Percentiles rank a stretch among this genome's conserved stretches.
phyloP scores from a whole-genome alignment of 2,113 vertebrate species.

The Parotia lawesii region DNA sequence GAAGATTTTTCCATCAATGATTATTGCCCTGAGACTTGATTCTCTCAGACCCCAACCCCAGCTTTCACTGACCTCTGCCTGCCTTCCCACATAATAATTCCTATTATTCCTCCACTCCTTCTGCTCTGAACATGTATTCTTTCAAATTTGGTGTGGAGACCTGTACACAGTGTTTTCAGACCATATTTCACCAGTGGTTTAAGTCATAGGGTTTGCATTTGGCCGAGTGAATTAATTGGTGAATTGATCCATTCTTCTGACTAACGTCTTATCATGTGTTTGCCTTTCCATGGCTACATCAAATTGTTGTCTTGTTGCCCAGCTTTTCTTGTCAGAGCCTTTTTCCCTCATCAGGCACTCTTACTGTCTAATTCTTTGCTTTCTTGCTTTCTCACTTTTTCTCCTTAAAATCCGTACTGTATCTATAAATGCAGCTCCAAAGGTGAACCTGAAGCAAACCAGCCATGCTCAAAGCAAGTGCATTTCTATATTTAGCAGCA shows the following conservation, averaged over 20 bases:
- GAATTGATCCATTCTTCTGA: background rate
- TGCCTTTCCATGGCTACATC: background rate
- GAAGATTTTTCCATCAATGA: background rate
- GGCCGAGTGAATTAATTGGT: background rate
- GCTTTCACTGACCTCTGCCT: background rate
- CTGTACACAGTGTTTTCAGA: background rate
- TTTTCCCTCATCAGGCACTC: background rate
- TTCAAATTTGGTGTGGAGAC: background rate
- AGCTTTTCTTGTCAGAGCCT: background rate
- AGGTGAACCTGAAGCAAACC: conserved; percentile 6
- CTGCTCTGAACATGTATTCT: background rate
- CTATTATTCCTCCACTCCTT: background rate
- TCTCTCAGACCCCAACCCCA: background rate
- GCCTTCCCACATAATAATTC: background rate
- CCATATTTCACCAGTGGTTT: background rate
- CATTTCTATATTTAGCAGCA: conserved; percentile 39
- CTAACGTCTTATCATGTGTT: background rate
- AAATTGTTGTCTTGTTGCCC: background rate
- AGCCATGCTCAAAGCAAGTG: background rate
- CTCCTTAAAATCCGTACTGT: background rate
- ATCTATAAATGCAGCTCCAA: background rate
- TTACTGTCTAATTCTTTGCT: background rate
- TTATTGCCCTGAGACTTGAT: background rate
- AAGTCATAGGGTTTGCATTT: background rate
- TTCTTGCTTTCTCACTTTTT: background rate